Evolutionary conservation across 2,797 vertebrate species (phyloP).

Genomic region (Aplochiton taeniatus): DNA sequence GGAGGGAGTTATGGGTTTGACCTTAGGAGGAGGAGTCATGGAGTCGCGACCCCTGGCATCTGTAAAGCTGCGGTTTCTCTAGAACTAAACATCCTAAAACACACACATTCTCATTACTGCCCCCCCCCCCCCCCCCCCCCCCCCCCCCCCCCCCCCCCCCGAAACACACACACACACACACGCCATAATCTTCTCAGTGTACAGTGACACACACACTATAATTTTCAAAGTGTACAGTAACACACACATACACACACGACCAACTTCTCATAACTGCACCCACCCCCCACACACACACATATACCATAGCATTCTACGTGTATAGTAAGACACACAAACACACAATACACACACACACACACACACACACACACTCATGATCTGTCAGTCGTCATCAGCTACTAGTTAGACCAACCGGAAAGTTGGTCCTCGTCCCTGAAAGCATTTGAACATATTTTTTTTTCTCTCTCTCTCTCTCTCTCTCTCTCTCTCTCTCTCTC

Average conservation of each 20-base stretch:
- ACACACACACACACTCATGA: no score
- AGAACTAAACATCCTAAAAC: conserved; percentile 28
- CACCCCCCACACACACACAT: no score
- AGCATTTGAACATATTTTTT: not conserved
- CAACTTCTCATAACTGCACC: no score
- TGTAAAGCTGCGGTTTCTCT: conserved; percentile 62
- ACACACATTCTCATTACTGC: no score
- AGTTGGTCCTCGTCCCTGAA: no score
- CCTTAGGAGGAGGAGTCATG: conserved; percentile 46
- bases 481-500: not conserved
- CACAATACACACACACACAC: no score
- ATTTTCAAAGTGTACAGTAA: no score
- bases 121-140: conserved; percentile 15
- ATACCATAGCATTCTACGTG: no score
- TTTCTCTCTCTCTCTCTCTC: conserved; percentile 2
- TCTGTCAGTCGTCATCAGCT: no score
- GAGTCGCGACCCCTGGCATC: conserved; percentile 57
- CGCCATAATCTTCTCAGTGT: not conserved
- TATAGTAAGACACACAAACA: no score
- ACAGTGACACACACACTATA: conserved; percentile 10
- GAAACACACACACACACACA: not conserved
- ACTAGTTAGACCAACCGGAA: no score
- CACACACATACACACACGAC: no score
- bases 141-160: not conserved
- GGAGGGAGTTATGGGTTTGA: conserved; percentile 57